These are phyloP conservation scores for Phenganax marumi DNA, from an alignment of 92 coral and sea anemone species.

Conservation along the genomic window DNA sequence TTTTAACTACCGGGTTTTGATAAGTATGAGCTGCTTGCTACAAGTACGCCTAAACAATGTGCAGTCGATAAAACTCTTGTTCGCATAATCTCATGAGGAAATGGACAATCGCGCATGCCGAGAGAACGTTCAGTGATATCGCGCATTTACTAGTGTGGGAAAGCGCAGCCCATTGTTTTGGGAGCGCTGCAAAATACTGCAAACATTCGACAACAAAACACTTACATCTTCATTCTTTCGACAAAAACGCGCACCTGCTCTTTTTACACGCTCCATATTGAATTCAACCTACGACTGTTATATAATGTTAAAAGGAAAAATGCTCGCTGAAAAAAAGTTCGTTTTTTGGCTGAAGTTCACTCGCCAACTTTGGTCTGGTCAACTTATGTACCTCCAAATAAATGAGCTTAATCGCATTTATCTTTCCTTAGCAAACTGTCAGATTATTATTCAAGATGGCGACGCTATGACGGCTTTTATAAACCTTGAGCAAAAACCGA, in stretches of 20 bases:
- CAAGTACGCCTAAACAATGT: slow-evolving; percentile 37
- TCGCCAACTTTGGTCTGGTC: slow-evolving; percentile 22
- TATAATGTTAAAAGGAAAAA: background rate
- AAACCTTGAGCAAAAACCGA: background rate
- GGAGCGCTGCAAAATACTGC: background rate
- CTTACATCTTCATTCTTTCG: slow-evolving; percentile 29
- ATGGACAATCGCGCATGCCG: slow-evolving; percentile 14
- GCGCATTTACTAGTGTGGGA: background rate
- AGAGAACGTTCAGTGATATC: background rate
- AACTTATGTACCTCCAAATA: background rate
- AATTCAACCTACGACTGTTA: background rate
- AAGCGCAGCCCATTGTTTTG: background rate
- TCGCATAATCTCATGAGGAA: background rate
- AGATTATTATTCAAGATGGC: slow-evolving; percentile 50
- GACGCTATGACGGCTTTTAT: slow-evolving; percentile 27
- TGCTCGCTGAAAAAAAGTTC: background rate
- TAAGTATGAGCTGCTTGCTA: slow-evolving; percentile 35
- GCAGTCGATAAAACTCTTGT: slow-evolving; percentile 34
- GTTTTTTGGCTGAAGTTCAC: background rate
- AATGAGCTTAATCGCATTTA: slow-evolving; percentile 37
- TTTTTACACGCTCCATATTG: background rate
- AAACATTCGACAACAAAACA: slow-evolving; percentile 45
- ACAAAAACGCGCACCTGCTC: slow-evolving; percentile 32
- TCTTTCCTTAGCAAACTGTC: slow-evolving; percentile 37
- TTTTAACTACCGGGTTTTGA: slow-evolving; percentile 25